phyloP scores from a whole-genome alignment of 2,888 invertebrate genomes.

The Pseudococcus longispinus region DNA sequence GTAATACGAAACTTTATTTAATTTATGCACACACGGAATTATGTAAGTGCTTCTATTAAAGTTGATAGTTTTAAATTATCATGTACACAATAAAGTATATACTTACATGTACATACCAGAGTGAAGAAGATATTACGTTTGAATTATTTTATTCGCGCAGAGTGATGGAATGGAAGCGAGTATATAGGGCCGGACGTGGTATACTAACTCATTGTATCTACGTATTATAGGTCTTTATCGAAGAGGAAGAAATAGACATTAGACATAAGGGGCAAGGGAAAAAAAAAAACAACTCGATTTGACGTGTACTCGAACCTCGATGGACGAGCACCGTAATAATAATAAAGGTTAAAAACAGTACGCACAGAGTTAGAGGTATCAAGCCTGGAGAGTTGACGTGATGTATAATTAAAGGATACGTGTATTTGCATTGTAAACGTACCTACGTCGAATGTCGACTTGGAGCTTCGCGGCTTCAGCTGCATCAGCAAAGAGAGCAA shows the following conservation, averaged over 20 bases:
- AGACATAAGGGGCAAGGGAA: not conserved
- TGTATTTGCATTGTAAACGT: conserved; percentile 21
- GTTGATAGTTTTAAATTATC: conserved; percentile 45
- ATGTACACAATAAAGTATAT: conserved; percentile 12
- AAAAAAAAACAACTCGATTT: not conserved
- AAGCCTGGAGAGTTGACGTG: too few relatives aligned
- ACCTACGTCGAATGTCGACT: not conserved
- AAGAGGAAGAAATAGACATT: conserved; percentile 7
- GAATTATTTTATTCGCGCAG: conserved; percentile 23
- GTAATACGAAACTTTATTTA: conserved; percentile 45
- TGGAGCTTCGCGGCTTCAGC: not conserved
- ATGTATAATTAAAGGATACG: not conserved
- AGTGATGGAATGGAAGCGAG: not conserved
- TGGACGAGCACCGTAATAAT: not conserved
- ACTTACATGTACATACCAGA: not conserved
- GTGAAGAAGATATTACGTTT: conserved; percentile 22
- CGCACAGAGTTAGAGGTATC: too few relatives aligned
- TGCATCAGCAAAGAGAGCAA: not conserved
- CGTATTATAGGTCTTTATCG: conserved; percentile 11
- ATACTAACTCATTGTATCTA: conserved; percentile 19
- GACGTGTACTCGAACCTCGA: not conserved
- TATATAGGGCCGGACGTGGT: not conserved
- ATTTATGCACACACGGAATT: conserved; percentile 41
- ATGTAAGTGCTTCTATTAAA: conserved; percentile 44
- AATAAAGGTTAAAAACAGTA: too few relatives aligned